Evolutionary conservation across 2,797 vertebrate species (phyloP), one percentile per base, ranked within the genome.

Genomic region (Helostoma temminkii): DNA sequence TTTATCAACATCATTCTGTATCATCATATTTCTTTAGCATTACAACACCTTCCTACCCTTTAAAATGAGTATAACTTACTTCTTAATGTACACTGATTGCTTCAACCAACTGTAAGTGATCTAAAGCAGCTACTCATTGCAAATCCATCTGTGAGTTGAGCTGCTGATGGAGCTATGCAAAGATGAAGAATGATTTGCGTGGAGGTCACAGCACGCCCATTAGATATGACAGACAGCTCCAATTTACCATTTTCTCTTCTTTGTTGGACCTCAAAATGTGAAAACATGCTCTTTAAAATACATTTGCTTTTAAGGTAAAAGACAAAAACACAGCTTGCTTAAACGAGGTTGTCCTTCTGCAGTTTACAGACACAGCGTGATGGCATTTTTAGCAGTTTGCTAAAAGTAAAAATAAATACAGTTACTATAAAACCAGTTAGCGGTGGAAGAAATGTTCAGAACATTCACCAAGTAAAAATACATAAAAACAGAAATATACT

Each of bases 31-130:
- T n/a, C n/a, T n/a, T n/a, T 55, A 60, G 8, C 28, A 1, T 22
- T 34, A 55, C 42, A 62, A 28, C 55, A 32, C 30, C 7, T 32
- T 32, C 30, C 1, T 9, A 32, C 46, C 54, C 58, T 8, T 25
- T 30, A 74, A n/a, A n/a, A 62, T 56, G 66, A 69, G 56, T 62
- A 66, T 66, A 68, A 55, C 56, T 72, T 68, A 81, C n/a, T 59
- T 49, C 28, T 66, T 66, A 66, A 82, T 71, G 66, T 54, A 63
- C 56, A 78, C 32, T 74, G 66, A 83, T 77, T 67, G 54, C 50
- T 30, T 52, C 21, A 69, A 72, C 58, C 71, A 43, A 25, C 53
- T 52, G 34, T 80, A 61, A 74, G 56, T 83, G 75, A 85, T 58
- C 63, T 62, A 43, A 25, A 12, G 61, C 61, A 41, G 60, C 66